Conservation (phyloP, 2,113 vertebrate species). For the Anarhynchus alexandrinus region DNA sequence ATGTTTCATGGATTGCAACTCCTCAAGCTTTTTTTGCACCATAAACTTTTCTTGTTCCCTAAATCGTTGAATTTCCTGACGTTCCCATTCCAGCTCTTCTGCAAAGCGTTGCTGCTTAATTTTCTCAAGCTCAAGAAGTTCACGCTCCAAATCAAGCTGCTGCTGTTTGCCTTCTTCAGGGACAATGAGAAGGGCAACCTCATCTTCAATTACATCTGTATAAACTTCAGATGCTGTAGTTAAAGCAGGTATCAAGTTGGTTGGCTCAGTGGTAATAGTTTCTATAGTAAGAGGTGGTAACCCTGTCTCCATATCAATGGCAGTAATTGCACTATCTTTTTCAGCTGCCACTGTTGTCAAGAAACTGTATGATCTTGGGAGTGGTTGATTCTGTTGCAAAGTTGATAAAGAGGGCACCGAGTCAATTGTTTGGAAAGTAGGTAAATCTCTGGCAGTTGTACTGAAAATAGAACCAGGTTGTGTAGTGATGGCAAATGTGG, state of each 20-base stretch:
- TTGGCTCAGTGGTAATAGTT: slow-evolving; percentile 77
- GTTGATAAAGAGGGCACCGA: slow-evolving; percentile 84
- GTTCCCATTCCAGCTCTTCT: slow-evolving; percentile 97
- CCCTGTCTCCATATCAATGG: slow-evolving; percentile 78
- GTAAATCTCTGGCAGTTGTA: slow-evolving; percentile 80
- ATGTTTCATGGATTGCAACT: slow-evolving; percentile 94
- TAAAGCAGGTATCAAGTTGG: slow-evolving; percentile 76
- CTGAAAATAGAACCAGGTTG: slow-evolving; percentile 95
- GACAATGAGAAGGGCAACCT: slow-evolving; percentile 84
- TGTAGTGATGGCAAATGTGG: slow-evolving; percentile 94
- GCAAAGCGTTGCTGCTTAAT: slow-evolving; percentile 95
- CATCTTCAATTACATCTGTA: slow-evolving; percentile 85
- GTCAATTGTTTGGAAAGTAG: slow-evolving; percentile 86
- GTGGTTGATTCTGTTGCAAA: slow-evolving; percentile 79
- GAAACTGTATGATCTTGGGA: slow-evolving; percentile 87
- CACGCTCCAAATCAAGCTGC: slow-evolving; percentile 91
- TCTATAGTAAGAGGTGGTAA: slow-evolving; percentile 77
- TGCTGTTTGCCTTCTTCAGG: slow-evolving; percentile 92
- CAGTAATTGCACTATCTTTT: slow-evolving; percentile 71
- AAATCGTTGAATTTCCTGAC: slow-evolving; percentile 96
- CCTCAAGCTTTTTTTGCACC: slow-evolving; percentile 95
- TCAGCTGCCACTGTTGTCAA: slow-evolving; percentile 81
- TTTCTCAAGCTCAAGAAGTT: slow-evolving; percentile 95
- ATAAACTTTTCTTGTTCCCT: slow-evolving; percentile 96
- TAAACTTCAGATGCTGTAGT: slow-evolving; percentile 88